Base-by-base conservation (phyloP, 2,888 invertebrate species). In the Oscheius myriophilus region DNA sequence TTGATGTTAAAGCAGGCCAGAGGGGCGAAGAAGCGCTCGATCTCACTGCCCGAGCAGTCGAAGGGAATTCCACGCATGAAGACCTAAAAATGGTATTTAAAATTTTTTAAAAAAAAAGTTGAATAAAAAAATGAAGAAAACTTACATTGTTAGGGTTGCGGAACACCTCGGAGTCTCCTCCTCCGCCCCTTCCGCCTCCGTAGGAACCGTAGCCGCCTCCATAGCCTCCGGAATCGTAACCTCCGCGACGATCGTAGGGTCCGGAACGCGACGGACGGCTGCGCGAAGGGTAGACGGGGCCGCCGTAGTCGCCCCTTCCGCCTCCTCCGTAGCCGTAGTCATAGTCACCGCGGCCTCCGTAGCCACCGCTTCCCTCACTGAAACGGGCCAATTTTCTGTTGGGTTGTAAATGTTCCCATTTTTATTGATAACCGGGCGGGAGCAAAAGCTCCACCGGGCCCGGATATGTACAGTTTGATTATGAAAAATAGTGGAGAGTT, bases 21-120 rank as follows among this genome's bases (percentile, higher is more conserved):
- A 6, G 83, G 83, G 3, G 80, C 70, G 67, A 84, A 84, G 72
- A 84, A 84, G 6, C 69, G 72, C 42, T 79, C 75, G 46, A 84
- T 73, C 1, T 79, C 75, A 2, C 67, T 65, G 16, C 71, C 69
- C 49, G 72, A 72, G 14, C 78, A 79, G 25, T 81, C 79, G 54
- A 76, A 84, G 0, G 84, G 84, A 51, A 84, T 69, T n/a, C 84
- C 84, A 11, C 82, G 76, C 78, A 82, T 81, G 62, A 77, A 81
- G 39, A 83, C 61, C 77, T 82, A 41, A 14, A 67, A 43, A 23
- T 14, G 26, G 2, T 52, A 14, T 6, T 9, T n/a, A n/a, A n/a
- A n/a, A n/a, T 9, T 52, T 16, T 14, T 25, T 52, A 21, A 52
- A 52, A 18, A 21, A 52, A 6, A 52, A 18, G 14, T 0, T 18